Conservation (phyloP, 2,888 invertebrate species). For the Pocota personata region DNA sequence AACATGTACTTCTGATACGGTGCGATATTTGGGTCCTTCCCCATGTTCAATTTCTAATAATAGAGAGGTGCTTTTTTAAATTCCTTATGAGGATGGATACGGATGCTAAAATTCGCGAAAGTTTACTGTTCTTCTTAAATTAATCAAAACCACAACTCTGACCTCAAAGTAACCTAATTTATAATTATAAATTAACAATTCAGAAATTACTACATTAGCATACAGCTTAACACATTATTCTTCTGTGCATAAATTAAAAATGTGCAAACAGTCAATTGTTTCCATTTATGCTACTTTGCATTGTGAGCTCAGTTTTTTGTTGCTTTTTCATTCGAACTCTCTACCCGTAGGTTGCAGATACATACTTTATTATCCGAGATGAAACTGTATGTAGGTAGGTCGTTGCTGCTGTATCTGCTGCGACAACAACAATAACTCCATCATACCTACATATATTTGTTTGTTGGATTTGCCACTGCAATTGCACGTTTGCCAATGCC, state of each 20-base stretch:
- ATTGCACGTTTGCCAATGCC: conserved; percentile 63
- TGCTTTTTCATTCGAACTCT: conserved; percentile 28
- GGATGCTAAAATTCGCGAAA: not conserved
- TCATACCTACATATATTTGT: conserved; percentile 54
- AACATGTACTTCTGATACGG: too few relatives aligned
- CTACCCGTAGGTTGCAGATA: conserved; percentile 61
- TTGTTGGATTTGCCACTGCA: conserved; percentile 65
- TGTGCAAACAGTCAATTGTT: conserved; percentile 61
- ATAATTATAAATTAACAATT: conserved; percentile 42
- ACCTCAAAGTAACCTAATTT: conserved; percentile 42
- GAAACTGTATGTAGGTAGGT: conserved; percentile 64
- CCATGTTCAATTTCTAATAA: too few relatives aligned
- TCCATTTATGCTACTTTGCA: conserved; percentile 51
- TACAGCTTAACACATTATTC: conserved; percentile 40
- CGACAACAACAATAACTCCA: conserved; percentile 57
- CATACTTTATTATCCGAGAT: conserved; percentile 56
- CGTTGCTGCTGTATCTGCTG: conserved; percentile 37
- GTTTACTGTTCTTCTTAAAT: not conserved
- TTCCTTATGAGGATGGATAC: too few relatives aligned
- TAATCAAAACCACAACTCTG: conserved; percentile 39
- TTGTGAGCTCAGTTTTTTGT: conserved; percentile 15
- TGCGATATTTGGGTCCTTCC: too few relatives aligned
- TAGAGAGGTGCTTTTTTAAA: too few relatives aligned
- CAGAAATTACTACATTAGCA: conserved; percentile 47
- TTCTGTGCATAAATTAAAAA: conserved; percentile 41